Evolutionary conservation across 2,113 vertebrate species (phyloP), one percentile per base, ranked within the genome.

Genomic region (Thermophis baileyi): DNA sequence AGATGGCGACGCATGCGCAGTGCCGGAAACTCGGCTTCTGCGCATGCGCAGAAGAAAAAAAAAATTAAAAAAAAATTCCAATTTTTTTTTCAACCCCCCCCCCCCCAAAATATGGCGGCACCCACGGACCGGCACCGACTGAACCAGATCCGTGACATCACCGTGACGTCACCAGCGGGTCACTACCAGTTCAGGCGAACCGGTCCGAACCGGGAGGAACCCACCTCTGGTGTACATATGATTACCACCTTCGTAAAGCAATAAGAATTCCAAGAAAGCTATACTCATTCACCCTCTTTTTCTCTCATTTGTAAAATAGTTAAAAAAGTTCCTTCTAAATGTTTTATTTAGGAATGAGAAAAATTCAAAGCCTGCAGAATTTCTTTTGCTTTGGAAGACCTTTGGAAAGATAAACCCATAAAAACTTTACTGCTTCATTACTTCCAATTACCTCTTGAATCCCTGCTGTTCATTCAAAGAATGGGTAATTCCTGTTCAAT

Each of bases 261-360:
- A 69, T 94, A 69, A 46, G 85, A 94, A 85, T 50, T 40, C 53
- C 63, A 85, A 20, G 22, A 85, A 88, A 85, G 88, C 87, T 90
- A 95, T 89, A 35, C 89, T 89, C 55, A 81, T 25, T n/a, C 24
- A 88, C 35, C 4, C 3, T 22, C 4, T 30, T 20, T 25, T 1
- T 74, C 16, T 69, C 81, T 87, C 4, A 49, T 54, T 18, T 27
- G 16, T 10, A 53, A n/a, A 35, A 30, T 86, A 44, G 85, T 81
- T 87, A 91, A 69, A 93, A 94, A 93, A 92, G 54, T 27, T 53
- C 90, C 55, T 46, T 55, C 55, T 89, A 86, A 94, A 86, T 49
- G 86, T 44, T 24, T 93, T 49, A 35, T 93, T 94, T 53, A 54
- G 74, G 40, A 55, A 86, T 94, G 74, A 69, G 35, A 90, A 92